Percentiles rank a stretch among this genome's conserved stretches.
These are phyloP conservation scores for Laterallus jamaicensis DNA, from an alignment of 2,113 vertebrate genomes.

Conservation along the genomic window DNA sequence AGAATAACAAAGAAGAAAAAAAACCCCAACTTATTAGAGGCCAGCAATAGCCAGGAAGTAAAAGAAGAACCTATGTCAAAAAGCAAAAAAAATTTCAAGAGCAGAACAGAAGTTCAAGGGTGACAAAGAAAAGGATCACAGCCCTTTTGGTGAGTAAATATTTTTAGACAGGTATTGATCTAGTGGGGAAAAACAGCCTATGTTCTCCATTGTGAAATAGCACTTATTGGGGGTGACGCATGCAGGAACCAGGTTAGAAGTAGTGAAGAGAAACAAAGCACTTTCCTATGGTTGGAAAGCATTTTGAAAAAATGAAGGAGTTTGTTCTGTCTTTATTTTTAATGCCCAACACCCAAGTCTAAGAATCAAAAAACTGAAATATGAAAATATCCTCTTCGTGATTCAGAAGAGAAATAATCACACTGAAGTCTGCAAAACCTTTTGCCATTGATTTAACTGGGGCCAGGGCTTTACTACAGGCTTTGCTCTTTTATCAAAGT, in stretches of 20 bases:
- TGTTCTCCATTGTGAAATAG: constrained; percentile 32
- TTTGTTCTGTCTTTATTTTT: background rate
- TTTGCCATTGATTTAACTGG: background rate
- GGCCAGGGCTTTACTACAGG: background rate
- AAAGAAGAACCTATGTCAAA: constrained; percentile 17
- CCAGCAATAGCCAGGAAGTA: constrained; percentile 14
- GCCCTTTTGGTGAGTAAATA: constrained; percentile 58
- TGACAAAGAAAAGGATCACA: constrained; percentile 48
- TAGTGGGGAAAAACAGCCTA: background rate
- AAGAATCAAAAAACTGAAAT: background rate
- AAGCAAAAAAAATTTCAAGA: background rate
- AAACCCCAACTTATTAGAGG: background rate
- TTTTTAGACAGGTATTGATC: constrained; percentile 67
- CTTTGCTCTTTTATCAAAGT: background rate
- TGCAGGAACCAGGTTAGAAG: background rate
- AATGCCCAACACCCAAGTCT: background rate
- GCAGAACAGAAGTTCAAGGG: constrained; percentile 46
- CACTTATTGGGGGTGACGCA: constrained; percentile 6
- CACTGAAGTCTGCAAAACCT: background rate
- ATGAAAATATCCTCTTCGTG: background rate
- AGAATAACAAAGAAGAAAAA: background rate
- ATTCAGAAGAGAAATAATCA: background rate
- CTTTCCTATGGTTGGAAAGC: background rate
- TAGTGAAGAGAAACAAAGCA: background rate
- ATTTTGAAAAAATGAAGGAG: background rate